These are phyloP conservation scores for Artibeus jamaicensis DNA, from an alignment of 2,797 vertebrate species.

Conservation along the genomic window DNA sequence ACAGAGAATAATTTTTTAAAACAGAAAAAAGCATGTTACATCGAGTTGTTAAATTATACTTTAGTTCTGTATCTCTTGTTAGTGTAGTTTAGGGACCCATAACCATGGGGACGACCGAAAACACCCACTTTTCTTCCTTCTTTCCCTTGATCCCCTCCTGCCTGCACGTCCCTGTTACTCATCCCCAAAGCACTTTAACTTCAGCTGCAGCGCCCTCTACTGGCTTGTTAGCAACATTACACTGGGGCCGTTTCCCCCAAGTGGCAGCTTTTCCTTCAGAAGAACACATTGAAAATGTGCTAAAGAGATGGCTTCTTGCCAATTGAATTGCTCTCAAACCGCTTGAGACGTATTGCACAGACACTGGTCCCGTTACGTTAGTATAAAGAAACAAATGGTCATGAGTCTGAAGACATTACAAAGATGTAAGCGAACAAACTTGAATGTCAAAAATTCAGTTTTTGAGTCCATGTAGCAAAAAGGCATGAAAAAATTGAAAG, in stretches of 20 bases:
- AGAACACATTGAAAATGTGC: not conserved
- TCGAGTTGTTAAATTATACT: not conserved
- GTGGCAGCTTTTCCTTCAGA: not conserved
- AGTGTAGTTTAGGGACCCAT: not conserved
- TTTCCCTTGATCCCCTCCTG: not conserved
- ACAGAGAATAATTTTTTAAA: not conserved
- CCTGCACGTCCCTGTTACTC: rapidly evolving
- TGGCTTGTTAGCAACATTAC: not conserved
- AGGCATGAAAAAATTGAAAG: not conserved
- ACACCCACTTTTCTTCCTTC: not conserved
- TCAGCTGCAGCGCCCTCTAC: not conserved
- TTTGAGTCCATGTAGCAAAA: not conserved
- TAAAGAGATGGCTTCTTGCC: not conserved
- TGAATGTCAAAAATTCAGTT: not conserved
- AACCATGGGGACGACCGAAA: not conserved
- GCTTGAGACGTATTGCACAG: not conserved
- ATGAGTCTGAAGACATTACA: not conserved
- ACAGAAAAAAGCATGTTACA: not conserved
- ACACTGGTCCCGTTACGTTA: not conserved
- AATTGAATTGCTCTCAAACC: not conserved
- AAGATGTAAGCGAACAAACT: not conserved
- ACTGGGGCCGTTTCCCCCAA: not conserved
- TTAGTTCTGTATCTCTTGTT: not conserved
- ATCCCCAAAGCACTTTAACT: not conserved
- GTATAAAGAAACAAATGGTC: not conserved